Base-by-base conservation (phyloP, 2,888 invertebrate genomes). In the Lacanobia oleracea region DNA sequence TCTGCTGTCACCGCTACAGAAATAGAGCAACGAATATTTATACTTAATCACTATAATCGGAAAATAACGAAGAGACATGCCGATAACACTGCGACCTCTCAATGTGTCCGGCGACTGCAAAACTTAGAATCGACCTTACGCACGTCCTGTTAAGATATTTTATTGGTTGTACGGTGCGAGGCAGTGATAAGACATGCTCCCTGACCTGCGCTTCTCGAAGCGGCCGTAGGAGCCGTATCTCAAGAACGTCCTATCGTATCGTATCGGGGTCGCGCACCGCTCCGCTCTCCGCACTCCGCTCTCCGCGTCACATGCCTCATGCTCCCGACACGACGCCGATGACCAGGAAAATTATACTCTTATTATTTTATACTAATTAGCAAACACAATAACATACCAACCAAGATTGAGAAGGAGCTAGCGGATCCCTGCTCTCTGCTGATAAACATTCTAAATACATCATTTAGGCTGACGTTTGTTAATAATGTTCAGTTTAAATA, bases 31-130 rank as follows among this genome's bases (percentile, higher is more conserved):
- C 87, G 81, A 88, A 89, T 89, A 89, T 89, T 89, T 88, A 89
- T 89, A 89, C 86, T 81, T 90, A 92, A 93, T 92, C 92, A 91
- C 87, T 87, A 84, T 89, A 92, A 93, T 93, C 91, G 93, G 93
- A 93, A 93, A 93, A 93, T 93, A 93, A 93, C 93, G 91, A 92
- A 90, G 88, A 84, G 83, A 83, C 85, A 76, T 75, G 69, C 77
- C 83, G 93, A 93, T 93, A 93, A 88, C 91, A 79, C 77, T 16
- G 72, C 88, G 91, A 91, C 91, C 89, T 89, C 75, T 82, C 73
- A 63, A 75, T 81, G 71, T 77, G 72, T 72, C 79, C 73, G 21
- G 60, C 63, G 51, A 54, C 48, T 6, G 27, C 14, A n/a, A 64
- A 48, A 48, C 16, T 65, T 33, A 78, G 73, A 74, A 37, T 50